Conservation (phyloP, 1,140 invertebrate genomes). For the Phymorhynchus buccinoides region DNA sequence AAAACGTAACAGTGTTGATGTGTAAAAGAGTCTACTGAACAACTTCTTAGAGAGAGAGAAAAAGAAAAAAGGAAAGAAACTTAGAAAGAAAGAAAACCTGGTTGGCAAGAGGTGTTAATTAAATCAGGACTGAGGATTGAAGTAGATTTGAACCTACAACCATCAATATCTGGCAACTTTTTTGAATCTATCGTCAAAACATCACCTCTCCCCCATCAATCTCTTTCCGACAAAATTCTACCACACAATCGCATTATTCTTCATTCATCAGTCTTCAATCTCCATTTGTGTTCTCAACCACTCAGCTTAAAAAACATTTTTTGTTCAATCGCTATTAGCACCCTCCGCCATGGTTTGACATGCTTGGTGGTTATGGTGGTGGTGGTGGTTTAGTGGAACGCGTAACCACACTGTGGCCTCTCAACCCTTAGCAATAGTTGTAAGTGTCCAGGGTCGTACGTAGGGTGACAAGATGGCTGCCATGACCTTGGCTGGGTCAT, state of each 20-base stretch:
- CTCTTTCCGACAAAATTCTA: not conserved
- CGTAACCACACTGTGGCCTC: not conserved
- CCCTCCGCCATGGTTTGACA: conserved; percentile 13
- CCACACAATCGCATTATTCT: not conserved
- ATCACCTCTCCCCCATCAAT: not conserved
- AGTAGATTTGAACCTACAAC: too few relatives aligned
- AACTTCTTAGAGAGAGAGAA: too few relatives aligned
- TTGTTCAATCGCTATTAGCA: not conserved
- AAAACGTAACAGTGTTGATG: too few relatives aligned
- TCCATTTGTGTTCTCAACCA: not conserved
- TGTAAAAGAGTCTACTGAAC: too few relatives aligned
- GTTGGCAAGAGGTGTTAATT: too few relatives aligned
- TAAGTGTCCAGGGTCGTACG: not conserved
- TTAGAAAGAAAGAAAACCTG: too few relatives aligned
- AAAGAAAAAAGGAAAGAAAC: too few relatives aligned
- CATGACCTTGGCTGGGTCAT: not conserved
- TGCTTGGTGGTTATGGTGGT: not conserved
- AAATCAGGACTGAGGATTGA: too few relatives aligned
- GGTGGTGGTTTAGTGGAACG: not conserved
- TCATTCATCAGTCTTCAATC: not conserved
- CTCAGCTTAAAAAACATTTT: not conserved
- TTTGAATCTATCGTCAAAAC: too few relatives aligned
- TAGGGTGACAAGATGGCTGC: not conserved
- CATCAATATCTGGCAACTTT: too few relatives aligned
- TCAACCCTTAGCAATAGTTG: too few relatives aligned